A percentile compares a stretch with the other conserved stretches of the same genome.
These are phyloP conservation scores for Anser brachyrhynchus DNA, from an alignment of 2,113 vertebrate genomes.

Conservation along the genomic window DNA sequence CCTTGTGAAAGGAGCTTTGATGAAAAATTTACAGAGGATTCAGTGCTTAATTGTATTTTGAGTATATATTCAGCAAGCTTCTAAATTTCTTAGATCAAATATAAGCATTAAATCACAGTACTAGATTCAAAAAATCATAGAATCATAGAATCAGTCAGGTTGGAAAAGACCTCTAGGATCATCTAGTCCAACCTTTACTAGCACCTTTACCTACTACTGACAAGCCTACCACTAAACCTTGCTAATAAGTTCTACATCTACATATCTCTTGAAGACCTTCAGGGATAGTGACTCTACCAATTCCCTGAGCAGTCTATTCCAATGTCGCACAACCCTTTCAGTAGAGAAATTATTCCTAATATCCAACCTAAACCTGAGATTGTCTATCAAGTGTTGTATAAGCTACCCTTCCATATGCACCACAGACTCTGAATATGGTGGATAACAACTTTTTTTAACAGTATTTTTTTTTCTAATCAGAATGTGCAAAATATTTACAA, in stretches of 20 bases:
- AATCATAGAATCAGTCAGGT: too few relatives aligned
- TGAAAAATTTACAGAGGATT: background rate
- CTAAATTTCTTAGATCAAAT: background rate
- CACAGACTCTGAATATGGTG: background rate
- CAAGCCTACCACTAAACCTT: too few relatives aligned
- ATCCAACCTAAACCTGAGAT: background rate
- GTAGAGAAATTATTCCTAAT: too few relatives aligned
- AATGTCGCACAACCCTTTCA: too few relatives aligned
- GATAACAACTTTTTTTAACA: background rate
- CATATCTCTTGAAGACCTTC: too few relatives aligned
- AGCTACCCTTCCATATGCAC: rapidly evolving
- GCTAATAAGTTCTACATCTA: too few relatives aligned
- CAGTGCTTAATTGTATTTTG: background rate
- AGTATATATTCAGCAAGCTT: background rate
- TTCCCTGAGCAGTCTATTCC: too few relatives aligned
- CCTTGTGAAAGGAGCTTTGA: background rate
- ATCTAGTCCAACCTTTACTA: too few relatives aligned
- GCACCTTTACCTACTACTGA: too few relatives aligned
- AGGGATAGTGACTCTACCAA: too few relatives aligned
- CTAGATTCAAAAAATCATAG: background rate
- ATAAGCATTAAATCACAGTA: background rate
- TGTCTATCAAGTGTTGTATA: background rate
- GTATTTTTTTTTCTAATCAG: background rate
- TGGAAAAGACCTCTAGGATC: too few relatives aligned
- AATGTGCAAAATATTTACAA: background rate